Evolutionary conservation across 2,888 invertebrate species (phyloP).

Genomic region (Nomada fucata): DNA sequence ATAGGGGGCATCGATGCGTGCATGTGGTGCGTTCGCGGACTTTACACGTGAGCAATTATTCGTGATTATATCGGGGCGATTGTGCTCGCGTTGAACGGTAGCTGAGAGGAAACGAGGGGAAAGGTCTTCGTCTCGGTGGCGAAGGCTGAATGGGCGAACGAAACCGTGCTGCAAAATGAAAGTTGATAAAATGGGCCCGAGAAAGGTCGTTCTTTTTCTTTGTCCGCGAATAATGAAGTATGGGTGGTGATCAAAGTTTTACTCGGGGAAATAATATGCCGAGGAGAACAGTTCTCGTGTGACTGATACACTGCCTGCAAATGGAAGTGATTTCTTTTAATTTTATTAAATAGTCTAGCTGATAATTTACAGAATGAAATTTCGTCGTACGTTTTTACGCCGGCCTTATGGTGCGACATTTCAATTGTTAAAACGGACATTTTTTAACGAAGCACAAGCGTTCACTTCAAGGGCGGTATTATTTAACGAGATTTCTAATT

Average conservation of each 20-base stretch:
- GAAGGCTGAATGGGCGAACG: not conserved
- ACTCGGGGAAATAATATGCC: not conserved
- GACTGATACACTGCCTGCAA: not conserved
- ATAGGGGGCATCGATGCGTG: constrained; percentile 57
- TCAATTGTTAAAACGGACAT: too few species aligned
- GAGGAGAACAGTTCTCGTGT: too few species aligned
- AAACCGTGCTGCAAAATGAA: constrained; percentile 4
- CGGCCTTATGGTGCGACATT: too few species aligned
- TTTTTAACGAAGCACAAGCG: not conserved
- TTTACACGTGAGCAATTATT: constrained; percentile 69
- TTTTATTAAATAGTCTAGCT: too few species aligned
- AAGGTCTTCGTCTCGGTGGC: not conserved
- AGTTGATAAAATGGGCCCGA: constrained; percentile 11
- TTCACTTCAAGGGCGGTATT: not conserved
- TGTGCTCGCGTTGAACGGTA: constrained; percentile 30
- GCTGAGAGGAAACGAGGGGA: constrained; percentile 4
- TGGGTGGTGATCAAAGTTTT: not conserved
- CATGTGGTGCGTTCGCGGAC: constrained; percentile 61
- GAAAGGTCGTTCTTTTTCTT: constrained; percentile 19
- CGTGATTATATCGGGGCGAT: constrained; percentile 59
- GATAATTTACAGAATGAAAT: too few species aligned
- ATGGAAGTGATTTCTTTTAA: not conserved
- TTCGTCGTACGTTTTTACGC: too few species aligned
- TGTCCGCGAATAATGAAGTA: constrained; percentile 5
- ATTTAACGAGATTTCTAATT: not conserved